These are phyloP conservation scores for Anoura caudifer DNA, from an alignment of 2,113 vertebrate species.

Conservation along the genomic window DNA sequence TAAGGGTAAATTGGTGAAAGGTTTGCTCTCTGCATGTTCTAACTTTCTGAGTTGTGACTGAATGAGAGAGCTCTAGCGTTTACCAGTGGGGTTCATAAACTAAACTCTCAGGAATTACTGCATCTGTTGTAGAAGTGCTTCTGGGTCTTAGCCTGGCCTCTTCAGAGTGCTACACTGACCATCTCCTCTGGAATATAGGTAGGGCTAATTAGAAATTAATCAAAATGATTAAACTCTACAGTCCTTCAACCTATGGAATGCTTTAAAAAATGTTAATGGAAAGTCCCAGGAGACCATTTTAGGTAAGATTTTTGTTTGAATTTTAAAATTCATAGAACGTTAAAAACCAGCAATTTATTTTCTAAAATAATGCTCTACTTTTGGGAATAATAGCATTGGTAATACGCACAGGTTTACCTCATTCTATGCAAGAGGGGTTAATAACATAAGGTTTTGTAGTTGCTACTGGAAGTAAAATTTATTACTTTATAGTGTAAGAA, in stretches of 20 bases:
- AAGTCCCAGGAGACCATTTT: constrained; percentile 81
- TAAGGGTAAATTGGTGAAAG: constrained; percentile 67
- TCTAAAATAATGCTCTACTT: constrained; percentile 84
- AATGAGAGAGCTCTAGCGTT: constrained; percentile 83
- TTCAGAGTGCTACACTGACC: constrained; percentile 80
- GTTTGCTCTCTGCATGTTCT: constrained; percentile 66
- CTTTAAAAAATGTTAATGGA: constrained; percentile 78
- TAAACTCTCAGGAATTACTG: constrained; percentile 95
- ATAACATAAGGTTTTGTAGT: constrained; percentile 85
- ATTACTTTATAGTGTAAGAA: constrained; percentile 83
- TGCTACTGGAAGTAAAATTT: constrained; percentile 83
- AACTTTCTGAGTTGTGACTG: constrained; percentile 79
- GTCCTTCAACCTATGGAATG: constrained; percentile 77
- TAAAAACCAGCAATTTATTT: constrained; percentile 87
- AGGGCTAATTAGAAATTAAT: constrained; percentile 76
- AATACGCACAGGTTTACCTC: constrained; percentile 88
- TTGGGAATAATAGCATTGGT: constrained; percentile 82
- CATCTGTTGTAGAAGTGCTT: constrained; percentile 86
- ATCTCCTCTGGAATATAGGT: constrained; percentile 77
- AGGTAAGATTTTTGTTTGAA: constrained; percentile 79
- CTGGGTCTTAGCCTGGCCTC: constrained; percentile 83
- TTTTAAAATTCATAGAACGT: constrained; percentile 83
- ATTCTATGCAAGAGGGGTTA: constrained; percentile 88
- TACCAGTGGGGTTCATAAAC: constrained; percentile 93
- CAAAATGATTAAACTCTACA: constrained; percentile 69